A percentile compares a stretch with the other conserved stretches of the same genome.
phyloP scores from a whole-genome alignment of 2,888 invertebrate genomes.

The Priocnemis perturbator region DNA sequence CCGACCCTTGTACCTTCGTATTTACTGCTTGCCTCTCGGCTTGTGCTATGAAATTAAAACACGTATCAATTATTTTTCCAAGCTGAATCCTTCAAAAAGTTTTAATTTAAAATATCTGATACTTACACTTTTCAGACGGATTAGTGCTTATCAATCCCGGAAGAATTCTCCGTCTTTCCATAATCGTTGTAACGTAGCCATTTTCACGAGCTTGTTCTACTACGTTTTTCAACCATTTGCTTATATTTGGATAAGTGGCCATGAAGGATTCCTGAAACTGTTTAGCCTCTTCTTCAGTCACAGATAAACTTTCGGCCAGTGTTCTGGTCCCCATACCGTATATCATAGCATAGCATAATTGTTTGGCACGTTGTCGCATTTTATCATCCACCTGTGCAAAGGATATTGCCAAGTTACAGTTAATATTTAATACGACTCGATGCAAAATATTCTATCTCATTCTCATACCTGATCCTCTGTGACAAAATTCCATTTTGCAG shows the following conservation, averaged over 20 bases:
- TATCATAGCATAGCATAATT: conserved; percentile 96
- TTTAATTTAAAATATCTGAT: not conserved
- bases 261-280: conserved; percentile 89
- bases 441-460: not conserved
- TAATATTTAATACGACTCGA: conserved; percentile 8
- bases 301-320: conserved; percentile 86
- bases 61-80: not conserved
- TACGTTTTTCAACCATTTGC: conserved; percentile 79
- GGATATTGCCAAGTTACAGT: not conserved
- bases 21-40: conserved; percentile 98
- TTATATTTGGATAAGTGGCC: conserved; percentile 84
- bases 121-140: conserved; percentile 79
- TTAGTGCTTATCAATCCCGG: conserved; percentile 83
- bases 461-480: conserved; percentile 78
- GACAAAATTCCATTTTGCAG: conserved; percentile 88
- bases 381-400: conserved; percentile 81
- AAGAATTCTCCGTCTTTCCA: conserved; percentile 86
- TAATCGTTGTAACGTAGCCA: conserved; percentile 91
- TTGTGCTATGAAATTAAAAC: conserved; percentile 73
- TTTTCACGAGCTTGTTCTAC: conserved; percentile 81
- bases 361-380: conserved; percentile 91
- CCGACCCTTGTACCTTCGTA: conserved; percentile 96
- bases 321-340: conserved; percentile 96
- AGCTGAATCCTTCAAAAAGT: too few species aligned
- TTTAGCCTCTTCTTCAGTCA: conserved; percentile 87